phyloP scores from a whole-genome alignment of 2,113 vertebrate genomes.

The Ceyx melanurus region DNA sequence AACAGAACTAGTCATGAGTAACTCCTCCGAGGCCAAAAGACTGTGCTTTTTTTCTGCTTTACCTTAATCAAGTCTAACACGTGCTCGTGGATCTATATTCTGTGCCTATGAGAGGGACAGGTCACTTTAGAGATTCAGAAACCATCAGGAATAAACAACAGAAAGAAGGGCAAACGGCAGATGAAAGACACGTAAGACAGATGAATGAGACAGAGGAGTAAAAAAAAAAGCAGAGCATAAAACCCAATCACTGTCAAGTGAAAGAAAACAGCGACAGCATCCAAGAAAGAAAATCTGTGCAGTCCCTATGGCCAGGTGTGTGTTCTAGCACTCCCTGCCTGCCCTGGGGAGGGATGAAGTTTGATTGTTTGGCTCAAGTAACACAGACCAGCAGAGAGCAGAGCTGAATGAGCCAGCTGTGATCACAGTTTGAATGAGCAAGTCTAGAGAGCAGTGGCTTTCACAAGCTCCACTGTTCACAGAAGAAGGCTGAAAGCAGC shows the following conservation, averaged over 20 bases:
- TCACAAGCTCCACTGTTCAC: background rate
- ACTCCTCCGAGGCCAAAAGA: background rate
- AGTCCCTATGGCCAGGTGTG: background rate
- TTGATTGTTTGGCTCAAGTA: background rate
- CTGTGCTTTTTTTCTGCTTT: background rate
- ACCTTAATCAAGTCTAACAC: background rate
- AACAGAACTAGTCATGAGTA: background rate
- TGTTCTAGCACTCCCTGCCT: background rate
- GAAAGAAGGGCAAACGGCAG: background rate
- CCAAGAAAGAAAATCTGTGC: background rate
- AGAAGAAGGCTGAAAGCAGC: background rate
- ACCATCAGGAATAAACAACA: background rate
- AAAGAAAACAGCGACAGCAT: background rate
- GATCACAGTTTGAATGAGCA: background rate
- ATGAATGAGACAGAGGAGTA: fast-evolving
- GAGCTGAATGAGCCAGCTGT: background rate
- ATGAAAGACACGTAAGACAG: background rate
- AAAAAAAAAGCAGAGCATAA: background rate
- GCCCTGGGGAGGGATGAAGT: background rate
- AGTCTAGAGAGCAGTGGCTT: background rate
- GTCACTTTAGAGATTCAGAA: background rate
- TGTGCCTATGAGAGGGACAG: background rate
- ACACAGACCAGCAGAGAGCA: background rate
- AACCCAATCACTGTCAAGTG: background rate
- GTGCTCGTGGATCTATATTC: background rate